These are phyloP conservation scores for Bubo bubo DNA, from an alignment of 2,113 vertebrate species.

Conservation along the genomic window DNA sequence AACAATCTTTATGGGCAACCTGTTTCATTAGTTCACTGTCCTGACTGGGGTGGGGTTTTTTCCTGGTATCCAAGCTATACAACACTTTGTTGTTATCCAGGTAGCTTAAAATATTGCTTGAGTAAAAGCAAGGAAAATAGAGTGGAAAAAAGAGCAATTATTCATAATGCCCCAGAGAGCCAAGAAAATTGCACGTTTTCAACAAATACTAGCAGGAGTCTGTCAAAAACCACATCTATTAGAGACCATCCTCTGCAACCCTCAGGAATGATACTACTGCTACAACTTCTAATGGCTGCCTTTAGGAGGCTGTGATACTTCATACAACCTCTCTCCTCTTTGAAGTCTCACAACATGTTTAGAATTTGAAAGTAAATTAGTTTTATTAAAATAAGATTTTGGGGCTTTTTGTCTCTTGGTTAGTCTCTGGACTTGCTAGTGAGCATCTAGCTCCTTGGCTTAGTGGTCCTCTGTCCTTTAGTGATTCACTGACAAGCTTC, in stretches of 20 bases:
- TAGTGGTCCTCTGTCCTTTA: not conserved
- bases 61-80: not conserved
- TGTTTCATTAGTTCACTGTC: not conserved
- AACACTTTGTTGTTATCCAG: not conserved
- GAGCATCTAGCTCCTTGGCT: not conserved
- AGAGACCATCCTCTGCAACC: not conserved
- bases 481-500: not conserved
- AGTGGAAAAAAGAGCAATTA: not conserved
- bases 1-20: not conserved
- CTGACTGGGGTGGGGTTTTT: not conserved
- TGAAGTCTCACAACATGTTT: not conserved
- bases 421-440: not conserved
- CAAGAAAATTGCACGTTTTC: not conserved
- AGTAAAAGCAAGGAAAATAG: not conserved
- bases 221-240: not conserved
- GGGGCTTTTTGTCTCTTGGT: not conserved
- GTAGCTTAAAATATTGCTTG: not conserved
- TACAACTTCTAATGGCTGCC: not conserved
- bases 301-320: not conserved
- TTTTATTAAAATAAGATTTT: not conserved
- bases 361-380: not conserved
- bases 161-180: not conserved
- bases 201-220: not conserved
- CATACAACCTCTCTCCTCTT: not conserved
- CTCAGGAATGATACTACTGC: not conserved